These are phyloP conservation scores for Bombus confusus DNA, from an alignment of 1,140 invertebrate species.

Conservation along the genomic window DNA sequence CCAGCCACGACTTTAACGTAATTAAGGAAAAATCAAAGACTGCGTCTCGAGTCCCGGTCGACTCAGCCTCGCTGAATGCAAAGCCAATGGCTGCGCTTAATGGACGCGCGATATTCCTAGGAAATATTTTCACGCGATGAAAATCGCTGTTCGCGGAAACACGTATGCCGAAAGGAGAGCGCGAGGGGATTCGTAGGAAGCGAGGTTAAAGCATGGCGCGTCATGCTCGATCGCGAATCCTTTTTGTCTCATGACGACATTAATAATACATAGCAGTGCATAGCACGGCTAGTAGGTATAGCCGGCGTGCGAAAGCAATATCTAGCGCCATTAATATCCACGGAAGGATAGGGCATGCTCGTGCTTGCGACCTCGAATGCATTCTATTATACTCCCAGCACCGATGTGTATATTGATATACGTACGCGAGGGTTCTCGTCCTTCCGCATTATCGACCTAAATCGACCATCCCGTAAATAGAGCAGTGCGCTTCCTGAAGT, in stretches of 20 bases:
- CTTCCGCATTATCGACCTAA: conserved; percentile 56
- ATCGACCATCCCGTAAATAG: conserved; percentile 47
- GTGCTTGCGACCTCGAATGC: conserved; percentile 57
- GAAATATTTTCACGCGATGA: neutral
- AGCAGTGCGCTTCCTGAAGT: conserved; percentile 43
- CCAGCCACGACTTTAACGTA: neutral
- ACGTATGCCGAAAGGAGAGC: neutral
- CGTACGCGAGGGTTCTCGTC: conserved; percentile 46
- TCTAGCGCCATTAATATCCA: conserved; percentile 76
- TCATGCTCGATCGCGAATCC: conserved; percentile 47
- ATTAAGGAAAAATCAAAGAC: neutral
- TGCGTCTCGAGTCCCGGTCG: no score
- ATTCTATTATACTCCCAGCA: conserved; percentile 70
- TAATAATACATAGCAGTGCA: conserved; percentile 65
- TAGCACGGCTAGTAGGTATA: conserved; percentile 37
- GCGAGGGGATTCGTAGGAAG: neutral
- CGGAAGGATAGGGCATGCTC: conserved; percentile 67
- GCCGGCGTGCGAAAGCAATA: conserved; percentile 72
- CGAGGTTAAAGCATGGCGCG: conserved; percentile 38
- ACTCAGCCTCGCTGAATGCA: no score
- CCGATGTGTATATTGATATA: conserved; percentile 61
- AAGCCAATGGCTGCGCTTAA: no score
- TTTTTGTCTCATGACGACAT: conserved; percentile 64
- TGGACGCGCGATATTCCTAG: no score
- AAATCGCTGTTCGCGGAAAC: neutral